Base-by-base conservation (phyloP, 2,113 vertebrate genomes). In the Tympanuchus pallidicinctus region DNA sequence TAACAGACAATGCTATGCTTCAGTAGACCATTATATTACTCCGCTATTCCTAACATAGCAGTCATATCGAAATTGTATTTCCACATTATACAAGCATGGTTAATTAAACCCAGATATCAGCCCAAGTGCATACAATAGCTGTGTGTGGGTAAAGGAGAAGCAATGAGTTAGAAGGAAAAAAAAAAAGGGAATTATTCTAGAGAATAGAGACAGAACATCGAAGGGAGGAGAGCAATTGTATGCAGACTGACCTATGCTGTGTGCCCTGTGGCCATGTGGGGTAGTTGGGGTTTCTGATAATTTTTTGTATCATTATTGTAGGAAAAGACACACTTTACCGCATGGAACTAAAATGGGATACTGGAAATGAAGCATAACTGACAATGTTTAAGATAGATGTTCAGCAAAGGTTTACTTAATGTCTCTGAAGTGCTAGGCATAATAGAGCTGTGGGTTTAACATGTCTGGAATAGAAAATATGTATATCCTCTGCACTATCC, bases 21-120 rank as follows among this genome's bases (percentile, higher is more conserved):
- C 92, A 94, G 69, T 92, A 91, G 92, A 92, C 95, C 92, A 75
- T 94, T 89, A 79, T 90, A 94, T 96, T 92, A 88, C 69, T 77
- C 57, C 72, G 28, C 83, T 84, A 38, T 93, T 95, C 70, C 72
- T 88, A 79, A 64, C 65, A 48, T 25, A 80, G 73, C 64, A 70
- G 75, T 89, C 75, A 64, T 76, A 89, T 77, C 3, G 11, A 88
- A 83, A 77, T 88, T 93, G 86, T 89, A 74, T 84, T 92, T 60
- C 82, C 94, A 38, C 64, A 43, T 91, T 78, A 75, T 91, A 38
- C 81, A 86, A 85, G 84, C 73, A 80, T 34, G 89, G 89, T 70
- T 84, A 87, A 94, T 94, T 94, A 90, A 96, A 96, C 83, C 78
- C 73, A 78, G 90, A 76, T 82, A 94, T 90, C 72, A 83, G 67